Evolutionary conservation across 2,797 vertebrate species (phyloP), one percentile per base, ranked within the genome.

Genomic region (Eulemur rubriventer): DNA sequence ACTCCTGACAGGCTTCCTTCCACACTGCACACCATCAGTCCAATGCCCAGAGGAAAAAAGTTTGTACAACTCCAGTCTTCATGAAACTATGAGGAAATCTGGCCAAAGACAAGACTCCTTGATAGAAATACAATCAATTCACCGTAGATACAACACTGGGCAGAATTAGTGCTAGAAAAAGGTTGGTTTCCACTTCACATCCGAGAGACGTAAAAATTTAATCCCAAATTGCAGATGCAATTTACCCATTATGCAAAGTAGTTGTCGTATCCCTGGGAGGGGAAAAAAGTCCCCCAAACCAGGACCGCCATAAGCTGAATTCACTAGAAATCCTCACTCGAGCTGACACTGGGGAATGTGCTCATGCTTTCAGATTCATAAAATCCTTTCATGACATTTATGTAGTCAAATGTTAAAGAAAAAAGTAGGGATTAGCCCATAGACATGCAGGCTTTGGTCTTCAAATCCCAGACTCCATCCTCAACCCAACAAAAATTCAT

Each of bases 361-460:
- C 86, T 95, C 85, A 55, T 28, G 57, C 28, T 89, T 98, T 95
- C 52, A 59, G 88, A 96, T 87, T 98, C 92, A 88, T 24, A 48
- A 94, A 96, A 79, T 16, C 35, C 72, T 67, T 86, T 87, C 84
- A 57, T 28, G 73, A 95, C 96, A 95, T 91, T 98, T 97, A 65
- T 80, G 92, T 6, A 95, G 84, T 55, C 69, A 97, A 87, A 96
- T 57, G n/a, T 86, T 97, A 84, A 96, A 84, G 84, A 48, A 59
- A 88, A 88, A 55, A 6, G 28, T 4, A 5, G 50, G 18, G 17
- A 41, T 35, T 50, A 93, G 43, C 87, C 92, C 70, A 59, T 4
- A 2, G 30, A 79, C 35, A 48, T 0, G 0, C 14, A 84, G 3
- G 0, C 43, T 92, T 96, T 96, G 57, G 48, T 79, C 82, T 90